Base-by-base conservation (phyloP, 64 coral and sea anemone species). In the Dendrophyllia cribrosa region DNA sequence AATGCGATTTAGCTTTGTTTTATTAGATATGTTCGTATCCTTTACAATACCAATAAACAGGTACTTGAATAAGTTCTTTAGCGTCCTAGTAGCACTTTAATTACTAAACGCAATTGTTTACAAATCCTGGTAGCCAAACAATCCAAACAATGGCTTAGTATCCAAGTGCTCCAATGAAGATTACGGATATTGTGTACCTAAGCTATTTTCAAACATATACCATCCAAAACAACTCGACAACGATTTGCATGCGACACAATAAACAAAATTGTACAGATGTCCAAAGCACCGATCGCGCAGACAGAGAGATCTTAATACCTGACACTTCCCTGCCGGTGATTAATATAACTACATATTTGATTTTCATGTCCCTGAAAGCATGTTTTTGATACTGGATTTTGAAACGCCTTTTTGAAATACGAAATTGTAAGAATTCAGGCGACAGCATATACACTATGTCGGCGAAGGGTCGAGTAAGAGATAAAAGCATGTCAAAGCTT, bases 401-500 rank as follows among this genome's bases (percentile, higher is more conserved):
- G 61, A 5, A 64, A 64, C 17, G 13, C 14, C 61, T 64, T 8
- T 17, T 15, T 64, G 61, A 64, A 64, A 56, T 5, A 12, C 53
- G 12, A 9, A 9, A 12, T 4, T 0, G 53, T 5, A 56, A 56
- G 53, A 56, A 56, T 20, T 50, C 3, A 84, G 43, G 11, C 17
- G 15, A 49, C 14, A 24, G 7, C 17, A 6, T 75, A 45, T 6
- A 76, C 86, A 88, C 0, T 4, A 60, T 70, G 69, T 48, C 83
- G 47, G 51, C 69, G 46, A 86, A 86, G 47, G 56, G 91, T 25
- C 53, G 48, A 55, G 91, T 43, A 7, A 87, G 59, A 43, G 91
- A 93, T 47, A 83, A 74, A 17, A 82, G 59, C 19, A 4, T 93
- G 7, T 86, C 76, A 52, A 76, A 75, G 43, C 81, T 93, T 0